A percentile compares a stretch with the other conserved stretches of the same genome.
Evolutionary conservation across 2,113 vertebrate genomes (phyloP).

Genomic region (Anguilla japonica): DNA sequence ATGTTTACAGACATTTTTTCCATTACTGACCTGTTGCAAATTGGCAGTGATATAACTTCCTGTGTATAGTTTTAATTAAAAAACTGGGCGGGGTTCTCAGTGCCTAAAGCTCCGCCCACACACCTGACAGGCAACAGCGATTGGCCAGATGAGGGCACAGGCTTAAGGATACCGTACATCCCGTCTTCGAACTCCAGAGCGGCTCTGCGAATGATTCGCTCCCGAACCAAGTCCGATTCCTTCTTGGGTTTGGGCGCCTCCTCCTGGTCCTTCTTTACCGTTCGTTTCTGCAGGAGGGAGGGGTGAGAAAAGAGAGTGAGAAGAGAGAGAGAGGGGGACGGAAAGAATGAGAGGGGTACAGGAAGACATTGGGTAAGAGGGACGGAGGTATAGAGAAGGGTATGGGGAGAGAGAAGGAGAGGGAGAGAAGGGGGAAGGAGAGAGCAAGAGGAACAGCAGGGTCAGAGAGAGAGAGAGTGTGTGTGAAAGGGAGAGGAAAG

Average conservation of each 20-base stretch:
- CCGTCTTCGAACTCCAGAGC: conserved; percentile 97
- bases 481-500: not conserved
- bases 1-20: too few species aligned
- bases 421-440: conserved; percentile 43
- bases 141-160: not conserved
- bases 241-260: conserved; percentile 76
- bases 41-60: too few species aligned
- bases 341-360: conserved; percentile 22
- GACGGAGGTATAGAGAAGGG: not conserved
- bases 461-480: not conserved
- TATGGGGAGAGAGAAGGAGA: not conserved
- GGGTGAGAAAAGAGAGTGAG: not conserved
- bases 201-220: conserved; percentile 90
- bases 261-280: conserved; percentile 75
- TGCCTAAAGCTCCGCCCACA: not conserved
- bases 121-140: not conserved
- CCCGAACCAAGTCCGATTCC: conserved; percentile 81
- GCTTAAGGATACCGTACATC: conserved; percentile 96
- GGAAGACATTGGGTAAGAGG: conserved; percentile 5
- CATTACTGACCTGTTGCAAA: too few species aligned
- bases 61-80: too few species aligned
- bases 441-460: not conserved
- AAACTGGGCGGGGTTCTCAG: too few species aligned
- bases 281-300: conserved; percentile 75
- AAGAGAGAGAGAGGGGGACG: conserved; percentile 28